A percentile compares a stretch with the other conserved stretches of the same genome.
Evolutionary conservation across 2,113 vertebrate genomes (phyloP).

Genomic region (Nothobranchius kuhntae): DNA sequence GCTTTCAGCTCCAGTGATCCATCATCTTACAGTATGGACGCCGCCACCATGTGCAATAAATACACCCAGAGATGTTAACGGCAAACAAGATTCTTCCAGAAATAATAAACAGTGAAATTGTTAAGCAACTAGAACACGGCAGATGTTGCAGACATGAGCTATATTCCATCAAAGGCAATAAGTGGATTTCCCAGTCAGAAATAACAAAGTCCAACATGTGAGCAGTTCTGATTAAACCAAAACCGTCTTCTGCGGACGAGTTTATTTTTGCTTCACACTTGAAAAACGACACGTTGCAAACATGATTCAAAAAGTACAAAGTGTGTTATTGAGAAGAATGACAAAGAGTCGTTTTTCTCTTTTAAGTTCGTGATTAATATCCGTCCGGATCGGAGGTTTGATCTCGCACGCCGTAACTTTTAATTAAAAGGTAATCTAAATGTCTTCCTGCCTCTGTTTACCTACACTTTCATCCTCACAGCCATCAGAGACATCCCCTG

Average conservation of each 20-base stretch:
- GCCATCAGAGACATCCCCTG: slow-evolving; percentile 56
- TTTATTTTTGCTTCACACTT: slow-evolving; percentile 67
- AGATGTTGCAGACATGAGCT: slow-evolving; percentile 67
- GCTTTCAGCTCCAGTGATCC: slow-evolving; percentile 97
- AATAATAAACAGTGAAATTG: slow-evolving; percentile 86
- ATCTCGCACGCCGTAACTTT: slow-evolving; percentile 60
- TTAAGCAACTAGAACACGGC: slow-evolving; percentile 67
- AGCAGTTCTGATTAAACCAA: slow-evolving; percentile 63
- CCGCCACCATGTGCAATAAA: slow-evolving; percentile 91
- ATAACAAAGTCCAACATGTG: slow-evolving; percentile 66
- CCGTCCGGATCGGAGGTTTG: slow-evolving; percentile 52
- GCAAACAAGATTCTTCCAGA: slow-evolving; percentile 92
- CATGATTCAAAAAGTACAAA: slow-evolving; percentile 70
- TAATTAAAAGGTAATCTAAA: slow-evolving; percentile 67
- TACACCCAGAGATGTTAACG: slow-evolving; percentile 94
- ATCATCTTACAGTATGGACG: slow-evolving; percentile 95
- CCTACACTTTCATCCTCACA: slow-evolving; percentile 61
- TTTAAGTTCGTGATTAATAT: slow-evolving; percentile 55
- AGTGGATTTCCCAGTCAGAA: slow-evolving; percentile 68
- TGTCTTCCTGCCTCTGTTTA: slow-evolving; percentile 64
- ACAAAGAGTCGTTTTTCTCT: slow-evolving; percentile 60
- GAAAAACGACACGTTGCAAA: slow-evolving; percentile 55
- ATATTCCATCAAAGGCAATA: slow-evolving; percentile 73
- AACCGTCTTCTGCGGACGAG: slow-evolving; percentile 37
- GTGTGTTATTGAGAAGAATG: slow-evolving; percentile 64